These are phyloP conservation scores for Plectrocnemia conspersa DNA, from an alignment of 1,140 invertebrate species.

Conservation along the genomic window DNA sequence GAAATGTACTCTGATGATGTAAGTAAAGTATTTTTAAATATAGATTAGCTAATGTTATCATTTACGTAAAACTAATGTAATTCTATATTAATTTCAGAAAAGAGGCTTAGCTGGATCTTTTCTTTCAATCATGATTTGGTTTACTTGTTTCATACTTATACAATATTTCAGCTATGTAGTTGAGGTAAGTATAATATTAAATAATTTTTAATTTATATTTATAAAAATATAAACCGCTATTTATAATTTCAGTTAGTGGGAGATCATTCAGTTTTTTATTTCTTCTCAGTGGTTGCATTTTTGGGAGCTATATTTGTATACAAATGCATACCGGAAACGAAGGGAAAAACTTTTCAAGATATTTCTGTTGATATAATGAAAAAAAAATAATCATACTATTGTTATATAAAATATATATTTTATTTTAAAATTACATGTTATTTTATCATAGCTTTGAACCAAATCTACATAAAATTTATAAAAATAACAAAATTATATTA, in stretches of 20 bases:
- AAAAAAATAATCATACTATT: too few relatives aligned
- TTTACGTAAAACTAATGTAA: not conserved
- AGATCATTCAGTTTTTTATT: constrained; percentile 9
- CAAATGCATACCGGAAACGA: not conserved
- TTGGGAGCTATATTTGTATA: constrained; percentile 7
- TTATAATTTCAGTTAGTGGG: constrained; percentile 11
- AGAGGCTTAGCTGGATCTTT: constrained; percentile 11
- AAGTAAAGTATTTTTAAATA: not conserved
- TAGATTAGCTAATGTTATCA: not conserved
- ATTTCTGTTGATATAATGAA: too few relatives aligned
- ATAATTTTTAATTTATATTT: too few relatives aligned
- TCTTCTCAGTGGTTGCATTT: constrained; percentile 5
- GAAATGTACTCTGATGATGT: constrained; percentile 31
- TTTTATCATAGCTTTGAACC: too few relatives aligned
- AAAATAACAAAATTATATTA: too few relatives aligned
- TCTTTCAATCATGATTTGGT: constrained; percentile 7
- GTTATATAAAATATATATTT: too few relatives aligned
- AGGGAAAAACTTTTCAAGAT: too few relatives aligned
- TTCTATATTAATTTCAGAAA: constrained; percentile 7
- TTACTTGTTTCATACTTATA: constrained; percentile 3
- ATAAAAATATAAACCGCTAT: too few relatives aligned
- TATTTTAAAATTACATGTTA: too few relatives aligned
- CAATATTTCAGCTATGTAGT: constrained; percentile 13
- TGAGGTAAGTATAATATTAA: constrained; percentile 4
- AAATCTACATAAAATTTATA: too few relatives aligned